Evolutionary conservation across 1,140 invertebrate genomes (phyloP), one percentile per base, ranked within the genome.

Genomic region (Pentalonia nigronervosa): DNA sequence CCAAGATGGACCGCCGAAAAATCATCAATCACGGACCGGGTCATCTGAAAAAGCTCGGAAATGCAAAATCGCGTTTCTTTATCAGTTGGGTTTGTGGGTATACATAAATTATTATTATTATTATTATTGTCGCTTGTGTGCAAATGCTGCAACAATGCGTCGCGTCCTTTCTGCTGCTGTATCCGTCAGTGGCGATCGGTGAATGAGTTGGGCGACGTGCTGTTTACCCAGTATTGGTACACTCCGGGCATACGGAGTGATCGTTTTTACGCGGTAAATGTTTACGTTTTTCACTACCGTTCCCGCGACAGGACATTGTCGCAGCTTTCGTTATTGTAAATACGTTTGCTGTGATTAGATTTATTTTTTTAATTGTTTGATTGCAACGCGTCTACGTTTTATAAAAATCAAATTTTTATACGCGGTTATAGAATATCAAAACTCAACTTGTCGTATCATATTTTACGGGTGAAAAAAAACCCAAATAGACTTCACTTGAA

Each of bases 11-110:
- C 60, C 30, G 25, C 41, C 36, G 4, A 84, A 53, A 53, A 53
- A 41, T 56, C 47, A 86, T 93, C 81, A 93, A 93, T 93, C 91
- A 93, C 20, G 4, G 21, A 93, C 20, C 25, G 20, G 34, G 23
- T 25, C 9, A 48, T n/a, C 9, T 7, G 81, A 30, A 86, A 93
- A 93, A 30, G 25, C 81, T 81, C 30, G 36, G 11, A 83, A 21
- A 86, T 56, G 91, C 76, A 56, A 86, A 93, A 86, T 56, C 36
- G 56, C 25, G 81, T 56, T 86, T 76, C 21, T 67, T 83, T 92
- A 92, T 92, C 90, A 83, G 90, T 47, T 83, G 50, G 50, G 50
- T 53, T 7, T 21, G 50, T 53, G 47, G 30, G 23, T 30, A 30
- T 86, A 67, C 17, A 4, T 41, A 41, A 41, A 41, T 2, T 41